phyloP scores from a whole-genome alignment of 2,888 invertebrate genomes.

The Parapristionchus giblindavisi region DNA sequence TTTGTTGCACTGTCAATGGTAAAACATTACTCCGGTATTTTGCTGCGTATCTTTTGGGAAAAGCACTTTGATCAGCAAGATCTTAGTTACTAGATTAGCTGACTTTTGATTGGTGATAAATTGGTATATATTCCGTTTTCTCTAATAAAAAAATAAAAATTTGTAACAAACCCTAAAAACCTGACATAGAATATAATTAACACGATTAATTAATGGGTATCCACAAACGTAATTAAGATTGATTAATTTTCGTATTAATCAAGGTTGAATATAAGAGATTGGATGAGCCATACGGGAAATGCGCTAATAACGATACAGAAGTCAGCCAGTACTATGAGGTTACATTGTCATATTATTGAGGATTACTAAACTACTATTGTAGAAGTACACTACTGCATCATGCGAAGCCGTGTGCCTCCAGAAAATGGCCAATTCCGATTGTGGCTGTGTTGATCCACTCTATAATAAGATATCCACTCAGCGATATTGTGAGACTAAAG shows the following conservation, averaged over 20 bases:
- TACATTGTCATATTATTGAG: not conserved
- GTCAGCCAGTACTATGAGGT: conserved; percentile 4
- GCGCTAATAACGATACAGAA: not conserved
- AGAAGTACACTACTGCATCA: not conserved
- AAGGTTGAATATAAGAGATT: not conserved
- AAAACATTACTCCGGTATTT: not conserved
- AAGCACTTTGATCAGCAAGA: no score
- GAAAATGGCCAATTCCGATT: not conserved
- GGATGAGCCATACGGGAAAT: conserved; percentile 7
- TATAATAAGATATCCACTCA: not conserved
- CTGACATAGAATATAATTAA: no score
- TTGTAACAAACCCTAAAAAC: no score
- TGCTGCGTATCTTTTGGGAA: no score
- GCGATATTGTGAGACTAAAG: conserved; percentile 5
- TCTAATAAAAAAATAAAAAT: no score
- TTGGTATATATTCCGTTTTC: no score
- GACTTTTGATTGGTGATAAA: no score
- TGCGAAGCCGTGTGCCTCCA: not conserved
- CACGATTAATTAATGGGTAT: no score
- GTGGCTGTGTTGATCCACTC: conserved; percentile 17
- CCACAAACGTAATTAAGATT: not conserved
- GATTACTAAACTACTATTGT: not conserved
- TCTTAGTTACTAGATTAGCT: no score
- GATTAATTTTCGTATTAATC: not conserved
- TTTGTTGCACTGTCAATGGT: conserved; percentile 3